These are phyloP conservation scores for Anoplopoma fimbria DNA, from an alignment of 2,113 vertebrate species.

Conservation along the genomic window DNA sequence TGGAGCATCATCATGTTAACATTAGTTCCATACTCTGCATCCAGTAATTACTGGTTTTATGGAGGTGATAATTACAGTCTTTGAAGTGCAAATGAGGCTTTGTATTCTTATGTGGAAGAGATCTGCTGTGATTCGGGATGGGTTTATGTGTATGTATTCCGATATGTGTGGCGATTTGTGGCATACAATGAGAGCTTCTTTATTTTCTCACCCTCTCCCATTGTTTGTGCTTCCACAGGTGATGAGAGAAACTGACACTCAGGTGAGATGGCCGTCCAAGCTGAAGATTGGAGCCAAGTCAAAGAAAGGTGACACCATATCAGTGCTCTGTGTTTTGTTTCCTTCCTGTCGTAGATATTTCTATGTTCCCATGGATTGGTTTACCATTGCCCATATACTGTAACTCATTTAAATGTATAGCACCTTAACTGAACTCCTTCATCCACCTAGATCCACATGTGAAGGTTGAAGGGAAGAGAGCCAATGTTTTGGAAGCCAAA, in stretches of 20 bases:
- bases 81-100: slow-evolving; percentile 73
- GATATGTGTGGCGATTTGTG: slow-evolving; percentile 2
- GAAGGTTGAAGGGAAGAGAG: slow-evolving; percentile 84
- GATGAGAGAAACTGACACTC: slow-evolving; percentile 86
- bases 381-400: neutral
- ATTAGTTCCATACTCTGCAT: slow-evolving; percentile 44
- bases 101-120: slow-evolving; percentile 44
- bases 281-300: slow-evolving; percentile 88
- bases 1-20: slow-evolving; percentile 12
- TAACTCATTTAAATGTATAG: neutral
- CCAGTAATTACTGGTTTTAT: slow-evolving; percentile 61
- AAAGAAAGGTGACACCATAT: slow-evolving; percentile 82
- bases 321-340: neutral
- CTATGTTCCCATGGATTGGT: neutral
- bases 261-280: slow-evolving; percentile 89
- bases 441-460: slow-evolving; percentile 84
- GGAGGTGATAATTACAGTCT: slow-evolving; percentile 56
- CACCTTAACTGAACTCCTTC: neutral
- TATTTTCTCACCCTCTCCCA: slow-evolving; percentile 28
- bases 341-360: neutral
- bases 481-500: slow-evolving; percentile 81
- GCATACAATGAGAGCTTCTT: slow-evolving; percentile 31
- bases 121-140: slow-evolving; percentile 30
- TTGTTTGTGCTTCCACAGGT: slow-evolving; percentile 75
- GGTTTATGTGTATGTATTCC: slow-evolving; percentile 19